A percentile compares a stretch with the other conserved stretches of the same genome.
These are phyloP conservation scores for Hydrophis major DNA, from an alignment of 2,797 vertebrate species.

Conservation along the genomic window DNA sequence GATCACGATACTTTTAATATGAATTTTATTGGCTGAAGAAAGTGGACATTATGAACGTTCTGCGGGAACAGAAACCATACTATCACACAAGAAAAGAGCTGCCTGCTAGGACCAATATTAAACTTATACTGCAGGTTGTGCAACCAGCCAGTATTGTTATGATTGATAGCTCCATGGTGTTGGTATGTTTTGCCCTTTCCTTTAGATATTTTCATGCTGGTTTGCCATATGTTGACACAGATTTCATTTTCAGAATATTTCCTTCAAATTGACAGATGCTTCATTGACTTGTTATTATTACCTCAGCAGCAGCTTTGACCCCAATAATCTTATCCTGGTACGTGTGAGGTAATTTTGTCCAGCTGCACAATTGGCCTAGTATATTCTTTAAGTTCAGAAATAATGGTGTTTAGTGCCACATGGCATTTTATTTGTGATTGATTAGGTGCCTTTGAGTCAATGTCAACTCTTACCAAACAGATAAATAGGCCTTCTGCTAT, in stretches of 20 bases:
- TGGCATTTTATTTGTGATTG: background rate
- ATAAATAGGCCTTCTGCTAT: background rate
- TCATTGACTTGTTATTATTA: background rate
- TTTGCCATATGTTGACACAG: background rate
- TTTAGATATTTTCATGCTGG: background rate
- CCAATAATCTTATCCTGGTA: background rate
- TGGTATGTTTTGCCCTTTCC: background rate
- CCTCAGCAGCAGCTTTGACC: background rate
- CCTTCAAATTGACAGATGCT: background rate
- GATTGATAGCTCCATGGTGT: background rate
- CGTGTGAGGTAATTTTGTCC: background rate
- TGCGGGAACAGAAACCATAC: background rate
- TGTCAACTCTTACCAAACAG: background rate
- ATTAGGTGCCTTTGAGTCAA: background rate
- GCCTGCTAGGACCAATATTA: background rate
- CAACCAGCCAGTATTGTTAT: background rate
- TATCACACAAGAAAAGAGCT: background rate
- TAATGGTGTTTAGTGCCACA: background rate
- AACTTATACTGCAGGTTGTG: background rate
- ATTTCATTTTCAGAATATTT: background rate
- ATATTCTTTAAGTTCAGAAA: background rate
- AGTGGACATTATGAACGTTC: background rate
- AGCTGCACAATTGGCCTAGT: background rate
- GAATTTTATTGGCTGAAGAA: background rate
- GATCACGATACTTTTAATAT: background rate